Conservation (phyloP, 2,797 vertebrate species). For the Sebastes ruberrimus region DNA sequence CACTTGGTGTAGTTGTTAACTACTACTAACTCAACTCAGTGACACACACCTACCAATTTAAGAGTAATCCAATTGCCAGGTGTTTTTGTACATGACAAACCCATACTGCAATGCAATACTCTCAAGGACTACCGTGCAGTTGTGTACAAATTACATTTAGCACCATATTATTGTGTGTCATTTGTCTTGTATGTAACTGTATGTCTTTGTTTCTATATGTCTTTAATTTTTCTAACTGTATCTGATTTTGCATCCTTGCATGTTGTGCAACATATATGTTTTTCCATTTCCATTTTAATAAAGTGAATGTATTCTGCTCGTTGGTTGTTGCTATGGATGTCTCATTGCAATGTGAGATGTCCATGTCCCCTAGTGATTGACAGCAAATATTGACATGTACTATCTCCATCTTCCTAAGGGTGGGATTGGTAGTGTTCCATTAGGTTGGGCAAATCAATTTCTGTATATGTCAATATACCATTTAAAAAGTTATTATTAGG, state of each 20-base stretch:
- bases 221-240: constrained; percentile 59
- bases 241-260: constrained; percentile 78
- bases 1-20: constrained; percentile 15
- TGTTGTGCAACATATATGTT: constrained; percentile 69
- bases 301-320: constrained; percentile 72
- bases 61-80: background rate
- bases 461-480: background rate
- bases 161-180: constrained; percentile 30
- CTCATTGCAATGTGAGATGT: constrained; percentile 66
- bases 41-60: background rate
- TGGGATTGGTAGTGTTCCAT: constrained; percentile 59
- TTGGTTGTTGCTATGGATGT: constrained; percentile 68
- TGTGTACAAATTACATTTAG: constrained; percentile 17
- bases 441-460: constrained; percentile 16
- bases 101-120: constrained; percentile 8
- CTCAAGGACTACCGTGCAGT: constrained; percentile 5
- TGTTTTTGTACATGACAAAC: background rate
- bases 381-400: constrained; percentile 52
- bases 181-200: constrained; percentile 45
- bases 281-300: constrained; percentile 74
- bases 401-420: constrained; percentile 32
- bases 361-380: constrained; percentile 54
- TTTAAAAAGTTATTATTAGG: background rate
- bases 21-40: constrained; percentile 15
- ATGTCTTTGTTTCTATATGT: constrained; percentile 41